Evolutionary conservation across 2,797 vertebrate genomes (phyloP), one percentile per base, ranked within the genome.

Genomic region (Borostomias antarcticus): DNA sequence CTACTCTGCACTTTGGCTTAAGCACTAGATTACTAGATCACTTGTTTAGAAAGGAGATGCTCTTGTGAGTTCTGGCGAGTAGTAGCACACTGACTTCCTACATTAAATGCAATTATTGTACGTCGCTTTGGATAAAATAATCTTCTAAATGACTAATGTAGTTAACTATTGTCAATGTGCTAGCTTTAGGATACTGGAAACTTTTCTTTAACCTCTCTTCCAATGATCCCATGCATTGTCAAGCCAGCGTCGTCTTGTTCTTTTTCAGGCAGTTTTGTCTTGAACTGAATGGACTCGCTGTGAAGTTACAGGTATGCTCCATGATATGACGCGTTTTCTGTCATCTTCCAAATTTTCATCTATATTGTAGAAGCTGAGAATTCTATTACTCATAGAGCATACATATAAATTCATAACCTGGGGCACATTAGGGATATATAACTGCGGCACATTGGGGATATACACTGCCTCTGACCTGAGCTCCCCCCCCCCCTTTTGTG

Each of bases 211-310:
- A 45, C n/a, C n/a, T 45, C 4, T 45, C n/a, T 13, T 45, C 40
- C 4, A 45, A 45, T 45, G 1, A 11, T 15, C 40, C n/a, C n/a
- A n/a, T n/a, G n/a, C n/a, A n/a, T n/a, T n/a, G n/a, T 21, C 28
- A 23, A 72, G 62, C 47, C 52, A 1, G 5, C 72, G 48, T 59
- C 33, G 26, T n/a, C 51, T 51, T 48, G 1, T n/a, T 45, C 13
- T 43, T 64, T 64, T 74, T 50, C 79, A 96, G 94, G 82, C 94
- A 96, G 13, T 96, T 96, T 87, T 96, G 94, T 82, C 89, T 96
- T 71, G 94, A 96, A 71, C 92, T 96, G 74, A 96, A 96, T 80
- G 94, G 94, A 83, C 89, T 96, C 79, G 94, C 94, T 75, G 94
- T 96, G 69, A 96, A 95, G 82, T 92, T 96, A 75, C 94, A 96